A percentile compares a stretch with the other conserved stretches of the same genome.
phyloP scores from a whole-genome alignment of 1,140 invertebrate species.

The Vanessa tameamea region DNA sequence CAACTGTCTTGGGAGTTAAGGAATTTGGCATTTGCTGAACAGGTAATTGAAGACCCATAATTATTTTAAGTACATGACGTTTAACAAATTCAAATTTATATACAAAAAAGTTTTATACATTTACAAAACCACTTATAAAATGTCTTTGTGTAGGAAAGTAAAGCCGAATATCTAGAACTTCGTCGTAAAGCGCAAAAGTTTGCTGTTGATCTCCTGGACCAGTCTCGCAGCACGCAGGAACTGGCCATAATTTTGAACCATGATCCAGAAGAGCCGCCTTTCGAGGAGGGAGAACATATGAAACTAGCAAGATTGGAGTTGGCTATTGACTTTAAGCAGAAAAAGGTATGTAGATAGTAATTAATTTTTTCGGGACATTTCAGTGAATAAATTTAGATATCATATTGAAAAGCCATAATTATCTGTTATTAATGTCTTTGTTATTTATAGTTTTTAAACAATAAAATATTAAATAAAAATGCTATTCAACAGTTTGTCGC shows the following conservation, averaged over 20 bases:
- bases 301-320: slow-evolving; percentile 91
- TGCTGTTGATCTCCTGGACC: slow-evolving; percentile 93
- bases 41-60: slow-evolving; percentile 63
- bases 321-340: slow-evolving; percentile 96
- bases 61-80: neutral
- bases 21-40: slow-evolving; percentile 88
- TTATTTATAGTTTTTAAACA: too few relatives aligned
- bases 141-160: slow-evolving; percentile 83
- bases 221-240: slow-evolving; percentile 94
- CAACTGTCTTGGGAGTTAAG: slow-evolving; percentile 89
- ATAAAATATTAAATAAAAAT: too few relatives aligned
- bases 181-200: slow-evolving; percentile 94
- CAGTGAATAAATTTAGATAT: too few relatives aligned
- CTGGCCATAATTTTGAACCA: slow-evolving; percentile 95
- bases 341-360: slow-evolving; percentile 83
- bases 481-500: slow-evolving; percentile 88
- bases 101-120: neutral
- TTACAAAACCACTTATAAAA: neutral
- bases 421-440: too few relatives aligned
- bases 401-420: too few relatives aligned
- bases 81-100: neutral
- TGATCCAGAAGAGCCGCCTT: slow-evolving; percentile 86
- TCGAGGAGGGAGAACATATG: slow-evolving; percentile 87
- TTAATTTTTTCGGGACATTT: neutral
- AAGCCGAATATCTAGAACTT: slow-evolving; percentile 89